These are phyloP conservation scores for Pseudopleuronectes americanus DNA, from an alignment of 2,797 vertebrate species.

Conservation along the genomic window DNA sequence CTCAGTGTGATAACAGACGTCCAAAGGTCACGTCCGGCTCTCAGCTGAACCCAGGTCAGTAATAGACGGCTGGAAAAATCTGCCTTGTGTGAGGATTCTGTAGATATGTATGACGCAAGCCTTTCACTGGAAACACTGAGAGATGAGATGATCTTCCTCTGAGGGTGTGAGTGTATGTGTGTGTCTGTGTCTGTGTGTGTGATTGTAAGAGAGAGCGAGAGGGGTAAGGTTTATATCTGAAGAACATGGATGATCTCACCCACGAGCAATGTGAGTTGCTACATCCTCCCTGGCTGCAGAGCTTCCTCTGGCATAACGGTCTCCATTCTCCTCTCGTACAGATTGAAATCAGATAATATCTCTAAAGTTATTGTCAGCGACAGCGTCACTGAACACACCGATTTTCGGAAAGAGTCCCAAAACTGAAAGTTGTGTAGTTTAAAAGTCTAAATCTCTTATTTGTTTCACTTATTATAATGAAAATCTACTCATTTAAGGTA, in stretches of 20 bases:
- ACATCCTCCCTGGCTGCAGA: conserved; percentile 63
- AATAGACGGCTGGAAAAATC: conserved; percentile 3
- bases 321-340: conserved; percentile 36
- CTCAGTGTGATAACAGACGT: conserved; percentile 42
- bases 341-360: conserved; percentile 9
- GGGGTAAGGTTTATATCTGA: conserved; percentile 50
- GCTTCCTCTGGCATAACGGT: conserved; percentile 60
- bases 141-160: conserved; percentile 17
- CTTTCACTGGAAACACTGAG: conserved; percentile 14
- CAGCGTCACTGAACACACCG: neutral
- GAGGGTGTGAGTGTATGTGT: conserved; percentile 8
- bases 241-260: conserved; percentile 74
- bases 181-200: neutral
- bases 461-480: too few species aligned
- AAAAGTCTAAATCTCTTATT: too few species aligned
- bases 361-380: neutral
- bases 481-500: neutral
- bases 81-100: conserved; percentile 12
- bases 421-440: too few species aligned
- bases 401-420: too few species aligned
- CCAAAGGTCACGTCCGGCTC: conserved; percentile 47
- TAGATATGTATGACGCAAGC: neutral
- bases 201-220: neutral
- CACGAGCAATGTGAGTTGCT: conserved; percentile 64
- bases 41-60: too few species aligned